Evolutionary conservation across 2,797 vertebrate species (phyloP), one percentile per base, ranked within the genome.

Genomic region (Hippopotamyrus pictus): DNA sequence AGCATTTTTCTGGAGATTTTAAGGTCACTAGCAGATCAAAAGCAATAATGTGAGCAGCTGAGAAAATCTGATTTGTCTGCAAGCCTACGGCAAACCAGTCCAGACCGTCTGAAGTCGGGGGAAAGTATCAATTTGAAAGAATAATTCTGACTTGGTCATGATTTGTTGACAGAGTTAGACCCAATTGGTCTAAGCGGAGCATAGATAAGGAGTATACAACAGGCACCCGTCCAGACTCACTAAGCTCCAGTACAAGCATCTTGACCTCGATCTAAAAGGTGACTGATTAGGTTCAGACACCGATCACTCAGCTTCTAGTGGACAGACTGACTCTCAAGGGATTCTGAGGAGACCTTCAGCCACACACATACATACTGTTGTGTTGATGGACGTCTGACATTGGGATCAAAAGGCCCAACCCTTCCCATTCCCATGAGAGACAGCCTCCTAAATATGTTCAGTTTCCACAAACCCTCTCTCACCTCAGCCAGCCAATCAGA

Each of bases 371-470:
- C 73, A 4, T 44, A 44, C 44, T 44, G 44, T 46, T 82, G 8
- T 46, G 76, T 46, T 82, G 76, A 82, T 82, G 76, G 76, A 82
- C 29, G 3, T 82, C 17, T 82, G 17, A 82, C 76, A n/a, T 82
- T 46, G 76, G 76, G 76, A 82, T 82, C 76, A 82, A 82, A 46
- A 22, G 33, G 37, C 7, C 41, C 76, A 82, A 46, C 76, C 76
- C 65, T 37, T 5, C 65, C 29, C 41, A 82, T 54, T 89, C 88
- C 57, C 88, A 89, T 19, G 53, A 84, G 51, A 65, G 37, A 19
- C 22, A 62, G n/a, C 22, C 79, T 25, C 22, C 17, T 4, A 1
- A 25, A 41, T 89, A 11, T 33, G 25, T 9, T 46, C 12, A 29
- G 14, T 57, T 48, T 54, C 51, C 73, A 82, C 29, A 88, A 82